These are phyloP conservation scores for Parauchenoglanis punctatus DNA, from an alignment of 2,797 vertebrate species.

Conservation along the genomic window DNA sequence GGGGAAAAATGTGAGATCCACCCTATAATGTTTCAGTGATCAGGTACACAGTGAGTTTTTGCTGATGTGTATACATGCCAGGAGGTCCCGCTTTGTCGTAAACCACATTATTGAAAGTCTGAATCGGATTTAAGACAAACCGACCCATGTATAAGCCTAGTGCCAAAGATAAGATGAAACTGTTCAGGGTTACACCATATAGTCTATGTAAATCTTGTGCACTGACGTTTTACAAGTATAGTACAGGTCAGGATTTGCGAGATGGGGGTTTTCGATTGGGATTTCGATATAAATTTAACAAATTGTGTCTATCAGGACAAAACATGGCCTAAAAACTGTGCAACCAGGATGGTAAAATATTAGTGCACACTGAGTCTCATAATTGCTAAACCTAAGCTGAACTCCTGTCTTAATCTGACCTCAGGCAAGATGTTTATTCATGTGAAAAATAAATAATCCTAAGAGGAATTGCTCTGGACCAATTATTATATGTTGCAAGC, in stretches of 20 bases:
- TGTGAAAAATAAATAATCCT: not conserved
- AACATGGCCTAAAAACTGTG: not conserved
- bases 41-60: not conserved
- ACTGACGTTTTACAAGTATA: slow-evolving; percentile 30
- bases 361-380: not conserved
- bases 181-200: not conserved
- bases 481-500: too few relatives aligned
- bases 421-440: slow-evolving; percentile 77
- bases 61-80: not conserved
- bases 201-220: slow-evolving; percentile 5
- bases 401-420: slow-evolving; percentile 76
- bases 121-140: not conserved
- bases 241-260: not conserved
- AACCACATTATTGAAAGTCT: not conserved
- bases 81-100: not conserved
- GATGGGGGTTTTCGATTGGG: too few relatives aligned
- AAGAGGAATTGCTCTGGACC: not conserved
- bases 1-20: not conserved
- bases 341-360: not conserved
- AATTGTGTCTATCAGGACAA: not conserved
- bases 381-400: slow-evolving; percentile 60
- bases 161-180: not conserved
- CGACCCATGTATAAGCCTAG: not conserved
- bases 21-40: not conserved
- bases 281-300: not conserved